phyloP scores from a whole-genome alignment of 2,113 vertebrate species.

The Percina caprodes region DNA sequence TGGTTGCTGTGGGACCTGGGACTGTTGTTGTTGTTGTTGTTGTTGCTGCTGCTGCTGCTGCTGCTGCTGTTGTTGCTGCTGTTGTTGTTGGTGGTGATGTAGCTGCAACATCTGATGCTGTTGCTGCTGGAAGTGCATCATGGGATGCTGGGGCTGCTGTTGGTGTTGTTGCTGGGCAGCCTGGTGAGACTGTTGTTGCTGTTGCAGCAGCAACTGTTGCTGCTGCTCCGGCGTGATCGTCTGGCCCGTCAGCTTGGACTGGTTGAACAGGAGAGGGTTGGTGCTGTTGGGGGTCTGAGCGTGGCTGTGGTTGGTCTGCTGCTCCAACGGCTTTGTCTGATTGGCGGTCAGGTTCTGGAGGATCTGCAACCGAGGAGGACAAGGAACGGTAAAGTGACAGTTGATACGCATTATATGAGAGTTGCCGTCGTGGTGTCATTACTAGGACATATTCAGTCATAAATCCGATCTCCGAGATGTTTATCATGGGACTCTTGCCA shows the following conservation, averaged over 20 bases:
- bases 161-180: constrained; percentile 82
- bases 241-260: constrained; percentile 70
- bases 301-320: constrained; percentile 88
- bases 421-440: background rate
- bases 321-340: constrained; percentile 91
- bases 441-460: background rate
- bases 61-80: constrained; percentile 79
- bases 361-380: constrained; percentile 83
- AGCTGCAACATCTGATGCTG: constrained; percentile 81
- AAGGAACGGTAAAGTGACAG: background rate
- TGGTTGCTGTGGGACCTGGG: constrained; percentile 71
- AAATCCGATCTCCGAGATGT: too few relatives aligned
- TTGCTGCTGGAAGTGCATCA: constrained; percentile 82
- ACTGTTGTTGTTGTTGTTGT: constrained; percentile 69
- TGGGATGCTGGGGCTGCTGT: constrained; percentile 85
- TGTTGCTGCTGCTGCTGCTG: constrained; percentile 80
- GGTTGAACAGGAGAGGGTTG: constrained; percentile 82
- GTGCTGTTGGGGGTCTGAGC: constrained; percentile 81
- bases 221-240: constrained; percentile 85
- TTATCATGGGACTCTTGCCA: too few relatives aligned
- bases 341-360: constrained; percentile 90
- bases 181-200: constrained; percentile 87
- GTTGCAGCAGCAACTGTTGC: constrained; percentile 85
- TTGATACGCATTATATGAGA: background rate
- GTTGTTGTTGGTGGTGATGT: constrained; percentile 78